Conservation (phyloP, 2,888 invertebrate species). For the Panzeria rudis region DNA sequence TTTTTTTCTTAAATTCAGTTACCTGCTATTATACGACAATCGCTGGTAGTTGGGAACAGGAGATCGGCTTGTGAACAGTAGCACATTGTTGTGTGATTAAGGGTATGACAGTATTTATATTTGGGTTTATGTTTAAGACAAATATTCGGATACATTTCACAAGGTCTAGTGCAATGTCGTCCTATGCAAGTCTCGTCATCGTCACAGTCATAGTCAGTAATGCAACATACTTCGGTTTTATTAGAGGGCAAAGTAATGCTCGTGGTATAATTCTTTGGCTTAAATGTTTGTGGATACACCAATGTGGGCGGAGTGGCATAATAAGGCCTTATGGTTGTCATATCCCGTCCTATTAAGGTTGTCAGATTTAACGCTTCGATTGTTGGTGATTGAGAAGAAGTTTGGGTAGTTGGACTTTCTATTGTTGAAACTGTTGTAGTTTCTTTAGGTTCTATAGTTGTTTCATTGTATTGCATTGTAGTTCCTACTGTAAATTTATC, state of each 20-base stretch:
- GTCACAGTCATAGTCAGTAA: conserved; percentile 82
- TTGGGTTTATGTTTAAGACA: conserved; percentile 82
- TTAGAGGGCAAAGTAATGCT: conserved; percentile 30
- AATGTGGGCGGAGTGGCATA: conserved; percentile 9
- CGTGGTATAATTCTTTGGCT: conserved; percentile 13
- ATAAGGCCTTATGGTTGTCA: conserved; percentile 27
- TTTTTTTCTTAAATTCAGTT: conserved; percentile 80
- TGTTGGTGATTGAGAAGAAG: not conserved
- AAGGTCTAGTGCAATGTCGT: conserved; percentile 85
- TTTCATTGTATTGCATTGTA: conserved; percentile 13
- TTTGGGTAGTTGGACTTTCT: not conserved
- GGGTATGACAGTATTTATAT: conserved; percentile 84
- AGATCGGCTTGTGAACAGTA: conserved; percentile 84
- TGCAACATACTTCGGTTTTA: conserved; percentile 75
- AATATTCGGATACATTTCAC: conserved; percentile 81
- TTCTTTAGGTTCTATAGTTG: conserved; percentile 7
- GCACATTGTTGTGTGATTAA: conserved; percentile 85
- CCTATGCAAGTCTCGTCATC: conserved; percentile 84
- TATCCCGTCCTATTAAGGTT: conserved; percentile 22
- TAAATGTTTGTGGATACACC: conserved; percentile 28
- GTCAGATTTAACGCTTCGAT: conserved; percentile 50
- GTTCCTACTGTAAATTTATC: not conserved
- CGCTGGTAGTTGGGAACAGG: conserved; percentile 81
- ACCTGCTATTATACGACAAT: conserved; percentile 87
- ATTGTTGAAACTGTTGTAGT: not conserved